These are phyloP conservation scores for Tachina fera DNA, from an alignment of 2,888 invertebrate genomes.

Conservation along the genomic window DNA sequence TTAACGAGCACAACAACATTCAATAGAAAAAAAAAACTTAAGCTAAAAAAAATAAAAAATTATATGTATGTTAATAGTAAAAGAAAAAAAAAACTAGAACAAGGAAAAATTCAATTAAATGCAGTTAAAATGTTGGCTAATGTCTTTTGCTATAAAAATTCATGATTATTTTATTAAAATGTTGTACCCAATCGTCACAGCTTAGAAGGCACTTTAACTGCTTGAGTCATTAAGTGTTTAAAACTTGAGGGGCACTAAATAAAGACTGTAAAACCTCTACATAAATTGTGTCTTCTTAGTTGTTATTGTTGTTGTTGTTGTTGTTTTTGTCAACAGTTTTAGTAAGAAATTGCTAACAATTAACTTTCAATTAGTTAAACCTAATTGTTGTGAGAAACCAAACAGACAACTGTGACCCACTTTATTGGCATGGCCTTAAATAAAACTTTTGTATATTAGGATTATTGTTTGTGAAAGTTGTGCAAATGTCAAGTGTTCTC, in stretches of 20 bases:
- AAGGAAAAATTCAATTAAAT: conserved; percentile 53
- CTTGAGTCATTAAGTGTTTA: conserved; percentile 66
- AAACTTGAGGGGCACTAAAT: conserved; percentile 26
- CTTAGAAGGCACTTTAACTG: conserved; percentile 38
- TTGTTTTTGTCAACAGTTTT: conserved; percentile 18
- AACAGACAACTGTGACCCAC: conserved; percentile 51
- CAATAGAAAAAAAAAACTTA: neutral
- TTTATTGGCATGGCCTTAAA: conserved; percentile 55
- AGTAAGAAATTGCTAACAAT: conserved; percentile 63
- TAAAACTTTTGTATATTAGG: neutral
- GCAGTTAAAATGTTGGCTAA: conserved; percentile 41
- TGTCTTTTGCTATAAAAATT: conserved; percentile 42
- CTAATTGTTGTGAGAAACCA: conserved; percentile 60
- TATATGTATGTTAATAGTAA: too few relatives aligned
- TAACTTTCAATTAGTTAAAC: conserved; percentile 69
- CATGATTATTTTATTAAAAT: conserved; percentile 53
- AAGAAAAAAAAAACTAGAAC: conserved; percentile 31
- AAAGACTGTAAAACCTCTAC: neutral
- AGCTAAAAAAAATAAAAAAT: neutral
- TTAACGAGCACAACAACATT: neutral
- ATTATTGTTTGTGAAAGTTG: conserved; percentile 7
- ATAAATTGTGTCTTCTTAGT: neutral
- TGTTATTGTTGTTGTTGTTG: neutral
- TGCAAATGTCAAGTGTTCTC: conserved; percentile 29
- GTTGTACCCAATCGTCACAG: conserved; percentile 3